Evolutionary conservation across 2,888 invertebrate species (phyloP).

Genomic region (Odontomyia ornata): DNA sequence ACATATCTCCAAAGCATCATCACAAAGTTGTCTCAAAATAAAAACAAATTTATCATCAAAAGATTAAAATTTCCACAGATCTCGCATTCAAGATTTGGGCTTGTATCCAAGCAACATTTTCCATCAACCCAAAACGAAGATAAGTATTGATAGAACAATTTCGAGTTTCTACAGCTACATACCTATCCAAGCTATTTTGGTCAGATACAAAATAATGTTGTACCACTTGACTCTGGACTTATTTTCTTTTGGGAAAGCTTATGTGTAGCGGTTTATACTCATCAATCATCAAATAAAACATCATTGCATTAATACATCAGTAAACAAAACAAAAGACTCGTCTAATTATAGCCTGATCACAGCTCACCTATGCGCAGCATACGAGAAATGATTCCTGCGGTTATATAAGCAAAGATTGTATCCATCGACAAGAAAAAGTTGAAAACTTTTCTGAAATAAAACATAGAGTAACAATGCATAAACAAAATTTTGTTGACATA

Average conservation of each 20-base stretch:
- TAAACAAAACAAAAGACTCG: constrained; percentile 5
- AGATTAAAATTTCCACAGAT: no score
- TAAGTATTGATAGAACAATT: no score
- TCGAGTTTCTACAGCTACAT: no score
- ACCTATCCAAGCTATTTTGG: no score
- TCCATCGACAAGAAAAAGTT: neutral
- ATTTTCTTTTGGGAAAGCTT: neutral
- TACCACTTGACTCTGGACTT: neutral
- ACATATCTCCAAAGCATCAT: no score
- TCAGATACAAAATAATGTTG: no score
- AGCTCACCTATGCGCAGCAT: neutral
- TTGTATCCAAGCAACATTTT: no score
- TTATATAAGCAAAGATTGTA: constrained; percentile 17
- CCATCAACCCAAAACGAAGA: no score
- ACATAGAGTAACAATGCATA: neutral
- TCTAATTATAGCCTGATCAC: constrained; percentile 4
- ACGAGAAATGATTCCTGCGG: neutral
- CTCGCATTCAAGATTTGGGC: no score
- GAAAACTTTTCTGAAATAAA: neutral
- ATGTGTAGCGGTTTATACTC: neutral
- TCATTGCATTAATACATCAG: neutral
- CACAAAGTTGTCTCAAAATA: no score
- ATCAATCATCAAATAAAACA: constrained; percentile 7
- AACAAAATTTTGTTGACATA: no score
- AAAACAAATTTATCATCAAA: no score